Conservation (phyloP, 2,888 invertebrate species). For the Frankliniella intonsa region DNA sequence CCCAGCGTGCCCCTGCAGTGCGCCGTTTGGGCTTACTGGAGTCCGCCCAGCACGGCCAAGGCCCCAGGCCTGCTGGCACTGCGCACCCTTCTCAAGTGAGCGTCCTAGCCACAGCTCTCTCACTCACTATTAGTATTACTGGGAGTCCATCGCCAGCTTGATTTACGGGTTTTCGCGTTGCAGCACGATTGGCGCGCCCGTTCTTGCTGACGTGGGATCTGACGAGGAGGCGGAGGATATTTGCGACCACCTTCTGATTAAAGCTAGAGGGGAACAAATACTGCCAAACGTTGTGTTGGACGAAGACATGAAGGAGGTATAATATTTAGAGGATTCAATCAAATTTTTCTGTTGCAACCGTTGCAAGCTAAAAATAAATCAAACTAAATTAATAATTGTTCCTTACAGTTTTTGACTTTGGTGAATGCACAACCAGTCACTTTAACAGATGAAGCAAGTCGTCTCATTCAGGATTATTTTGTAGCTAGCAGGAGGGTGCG, state of each 20-base stretch:
- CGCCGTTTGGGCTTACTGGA: constrained; percentile 40
- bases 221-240: constrained; percentile 35
- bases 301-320: neutral
- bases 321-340: neutral
- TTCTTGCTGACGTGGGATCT: constrained; percentile 37
- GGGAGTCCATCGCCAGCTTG: neutral
- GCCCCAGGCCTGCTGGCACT: constrained; percentile 32
- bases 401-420: constrained; percentile 39
- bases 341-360: neutral
- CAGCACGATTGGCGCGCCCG: constrained; percentile 42
- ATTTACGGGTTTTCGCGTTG: constrained; percentile 25
- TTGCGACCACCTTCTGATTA: constrained; percentile 32
- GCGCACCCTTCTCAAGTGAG: constrained; percentile 39
- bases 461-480: constrained; percentile 49
- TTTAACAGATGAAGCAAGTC: constrained; percentile 42
- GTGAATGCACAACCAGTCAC: constrained; percentile 38
- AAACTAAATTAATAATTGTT: neutral
- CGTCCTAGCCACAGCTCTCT: neutral
- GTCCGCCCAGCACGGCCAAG: neutral
- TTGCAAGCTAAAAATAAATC: neutral
- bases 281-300: neutral
- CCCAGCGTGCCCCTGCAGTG: constrained; percentile 38
- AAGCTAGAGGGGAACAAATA: constrained; percentile 28
- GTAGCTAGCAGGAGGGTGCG: constrained; percentile 46
- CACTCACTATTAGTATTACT: neutral